Base-by-base conservation (phyloP, 64 coral and sea anemone species). In the Cladopsammia gracilis region DNA sequence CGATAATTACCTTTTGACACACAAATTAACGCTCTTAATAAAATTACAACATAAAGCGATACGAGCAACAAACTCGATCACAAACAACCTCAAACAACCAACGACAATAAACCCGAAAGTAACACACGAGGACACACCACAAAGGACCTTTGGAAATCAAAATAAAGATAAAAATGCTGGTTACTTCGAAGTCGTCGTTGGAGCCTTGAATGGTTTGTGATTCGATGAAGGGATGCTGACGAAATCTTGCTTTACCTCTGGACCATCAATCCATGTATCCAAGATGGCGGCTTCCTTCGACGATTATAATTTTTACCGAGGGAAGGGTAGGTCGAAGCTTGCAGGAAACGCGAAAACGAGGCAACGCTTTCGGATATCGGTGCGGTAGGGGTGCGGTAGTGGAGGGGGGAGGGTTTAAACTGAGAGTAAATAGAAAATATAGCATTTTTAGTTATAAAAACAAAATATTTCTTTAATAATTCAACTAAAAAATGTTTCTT, bases 171-270 rank as follows among this genome's bases (percentile, higher is more conserved):
- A 62, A 67, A 65, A 67, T 42, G 60, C 8, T 84, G 60, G 80
- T 50, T 67, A 84, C 62, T 84, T 84, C 61, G 80, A 48, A 64
- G 61, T 50, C 44, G 66, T 84, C 80, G 45, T 64, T 68, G 60
- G 42, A 50, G 18, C 44, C 34, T 11, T 67, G 80, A 24, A 64
- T 11, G 10, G 61, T 65, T 15, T 43, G 25, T 23, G 46, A 51
- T 23, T 51, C 6, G 62, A 50, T 23, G 16, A 0, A 18, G 19
- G 44, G 62, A 84, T 50, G 44, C 44, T 62, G 62, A 52, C 20
- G 11, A n/a, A 83, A 48, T 48, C 62, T 49, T 84, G 80, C 43
- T 64, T 51, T 48, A 20, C 34, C 24, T 1, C 6, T 2, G 9
- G 19, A 67, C 13, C 10, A 13, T 62, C 20, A 50, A 43, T 13